Percentiles rank a stretch among this genome's conserved stretches.
Conservation (phyloP, 2,888 invertebrate genomes). For the Ganaspis brasiliensis region DNA sequence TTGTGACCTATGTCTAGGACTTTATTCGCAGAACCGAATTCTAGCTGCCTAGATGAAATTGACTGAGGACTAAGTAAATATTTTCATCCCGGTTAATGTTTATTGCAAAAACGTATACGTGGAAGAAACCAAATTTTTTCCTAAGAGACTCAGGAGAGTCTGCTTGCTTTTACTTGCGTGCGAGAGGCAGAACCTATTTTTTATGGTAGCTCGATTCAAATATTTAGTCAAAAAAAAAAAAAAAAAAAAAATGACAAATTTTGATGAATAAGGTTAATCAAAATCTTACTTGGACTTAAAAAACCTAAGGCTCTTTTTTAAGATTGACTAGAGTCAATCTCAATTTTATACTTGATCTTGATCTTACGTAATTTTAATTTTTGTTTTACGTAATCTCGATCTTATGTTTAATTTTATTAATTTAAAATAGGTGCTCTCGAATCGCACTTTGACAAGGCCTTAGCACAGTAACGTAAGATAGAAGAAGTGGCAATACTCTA, state of each 20-base stretch:
- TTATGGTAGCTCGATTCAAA: slow-evolving; percentile 73
- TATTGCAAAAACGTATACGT: slow-evolving; percentile 60
- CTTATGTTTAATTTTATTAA: neutral
- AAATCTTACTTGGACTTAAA: neutral
- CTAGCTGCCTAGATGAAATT: neutral
- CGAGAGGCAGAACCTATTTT: slow-evolving; percentile 75
- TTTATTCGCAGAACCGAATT: neutral
- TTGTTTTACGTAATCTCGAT: no score
- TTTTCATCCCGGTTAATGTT: neutral
- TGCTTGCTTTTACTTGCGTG: slow-evolving; percentile 71
- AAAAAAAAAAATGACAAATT: neutral
- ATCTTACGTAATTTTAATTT: no score
- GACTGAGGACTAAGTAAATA: neutral
- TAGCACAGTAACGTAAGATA: slow-evolving; percentile 64
- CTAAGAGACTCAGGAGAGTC: slow-evolving; percentile 67
- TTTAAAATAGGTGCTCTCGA: slow-evolving; percentile 1
- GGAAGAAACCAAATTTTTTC: slow-evolving; percentile 64
- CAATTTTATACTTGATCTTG: no score
- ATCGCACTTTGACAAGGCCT: slow-evolving; percentile 59
- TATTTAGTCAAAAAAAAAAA: slow-evolving; percentile 46
- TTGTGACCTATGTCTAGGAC: neutral
- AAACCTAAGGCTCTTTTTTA: neutral
- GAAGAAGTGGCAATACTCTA: slow-evolving; percentile 44
- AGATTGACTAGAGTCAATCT: no score
- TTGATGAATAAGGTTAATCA: neutral